Percentiles rank a stretch among this genome's conserved stretches.
phyloP scores from a whole-genome alignment of 2,888 invertebrate species.

The Caradrina clavipalpis region DNA sequence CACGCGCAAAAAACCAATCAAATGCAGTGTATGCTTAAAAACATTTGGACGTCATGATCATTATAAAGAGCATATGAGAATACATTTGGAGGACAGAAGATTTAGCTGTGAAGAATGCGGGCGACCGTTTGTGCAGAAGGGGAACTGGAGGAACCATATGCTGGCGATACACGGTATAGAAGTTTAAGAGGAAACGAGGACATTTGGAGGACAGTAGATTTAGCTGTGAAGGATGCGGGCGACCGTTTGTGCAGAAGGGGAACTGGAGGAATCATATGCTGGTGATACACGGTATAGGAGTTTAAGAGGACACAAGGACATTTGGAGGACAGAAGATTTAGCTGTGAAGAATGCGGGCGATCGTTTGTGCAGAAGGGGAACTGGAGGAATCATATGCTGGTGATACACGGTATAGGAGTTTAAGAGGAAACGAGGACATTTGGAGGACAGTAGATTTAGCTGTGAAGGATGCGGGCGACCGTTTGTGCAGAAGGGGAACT shows the following conservation, averaged over 20 bases:
- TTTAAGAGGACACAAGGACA: too few relatives aligned
- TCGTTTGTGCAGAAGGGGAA: conserved; percentile 55
- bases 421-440: too few relatives aligned
- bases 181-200: too few relatives aligned
- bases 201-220: conserved; percentile 52
- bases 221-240: conserved; percentile 54
- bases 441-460: conserved; percentile 49
- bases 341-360: conserved; percentile 52
- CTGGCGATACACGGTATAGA: conserved; percentile 32
- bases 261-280: conserved; percentile 54
- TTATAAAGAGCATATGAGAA: conserved; percentile 49
- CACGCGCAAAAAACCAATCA: conserved; percentile 41
- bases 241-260: conserved; percentile 52
- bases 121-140: conserved; percentile 52
- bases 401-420: conserved; percentile 32
- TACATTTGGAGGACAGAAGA: conserved; percentile 52
- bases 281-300: conserved; percentile 31
- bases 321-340: conserved; percentile 47
- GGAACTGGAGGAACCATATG: conserved; percentile 54
- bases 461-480: conserved; percentile 51
- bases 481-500: conserved; percentile 56
- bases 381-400: conserved; percentile 51
- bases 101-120: conserved; percentile 56
- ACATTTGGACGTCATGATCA: conserved; percentile 39
- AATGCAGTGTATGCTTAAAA: conserved; percentile 51